Conservation (phyloP, 2,113 vertebrate species). For the Notothenia coriiceps region DNA sequence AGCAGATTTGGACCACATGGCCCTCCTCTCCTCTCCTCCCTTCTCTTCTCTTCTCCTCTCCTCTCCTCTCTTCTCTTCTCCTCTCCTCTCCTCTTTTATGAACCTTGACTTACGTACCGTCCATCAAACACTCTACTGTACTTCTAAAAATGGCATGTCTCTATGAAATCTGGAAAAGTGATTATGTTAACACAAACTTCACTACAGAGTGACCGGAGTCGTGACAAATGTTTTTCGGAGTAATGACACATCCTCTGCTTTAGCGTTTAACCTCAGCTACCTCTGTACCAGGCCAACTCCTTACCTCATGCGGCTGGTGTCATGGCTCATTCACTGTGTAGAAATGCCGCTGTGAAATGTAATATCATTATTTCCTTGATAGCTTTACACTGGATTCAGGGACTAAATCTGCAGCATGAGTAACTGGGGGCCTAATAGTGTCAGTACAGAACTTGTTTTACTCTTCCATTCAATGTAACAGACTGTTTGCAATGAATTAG, state of each 20-base stretch:
- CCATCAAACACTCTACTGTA: conserved; percentile 39
- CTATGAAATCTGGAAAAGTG: conserved; percentile 65
- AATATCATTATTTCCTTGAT: conserved; percentile 62
- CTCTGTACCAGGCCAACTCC: conserved; percentile 63
- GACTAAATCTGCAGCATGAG: conserved; percentile 44
- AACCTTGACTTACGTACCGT: conserved; percentile 22
- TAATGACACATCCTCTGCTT: conserved; percentile 77
- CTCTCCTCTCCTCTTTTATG: background rate
- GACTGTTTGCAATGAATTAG: conserved; percentile 41
- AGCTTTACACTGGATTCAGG: conserved; percentile 45
- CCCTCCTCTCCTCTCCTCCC: conserved; percentile 8
- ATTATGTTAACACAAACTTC: conserved; percentile 75
- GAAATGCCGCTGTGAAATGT: conserved; percentile 60
- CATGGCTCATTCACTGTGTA: conserved; percentile 61
- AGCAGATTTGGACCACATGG: conserved; percentile 21
- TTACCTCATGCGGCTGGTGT: conserved; percentile 72
- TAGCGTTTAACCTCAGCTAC: conserved; percentile 73
- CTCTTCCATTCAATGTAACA: conserved; percentile 33
- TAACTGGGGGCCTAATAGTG: conserved; percentile 17
- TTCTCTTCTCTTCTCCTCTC: background rate
- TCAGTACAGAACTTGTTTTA: background rate
- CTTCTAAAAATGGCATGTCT: conserved; percentile 51
- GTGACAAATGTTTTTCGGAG: conserved; percentile 71
- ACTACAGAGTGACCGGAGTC: conserved; percentile 64
- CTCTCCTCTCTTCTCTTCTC: conserved; percentile 8